These are phyloP conservation scores for Adela reaumurella DNA, from an alignment of 2,888 invertebrate genomes.

Conservation along the genomic window DNA sequence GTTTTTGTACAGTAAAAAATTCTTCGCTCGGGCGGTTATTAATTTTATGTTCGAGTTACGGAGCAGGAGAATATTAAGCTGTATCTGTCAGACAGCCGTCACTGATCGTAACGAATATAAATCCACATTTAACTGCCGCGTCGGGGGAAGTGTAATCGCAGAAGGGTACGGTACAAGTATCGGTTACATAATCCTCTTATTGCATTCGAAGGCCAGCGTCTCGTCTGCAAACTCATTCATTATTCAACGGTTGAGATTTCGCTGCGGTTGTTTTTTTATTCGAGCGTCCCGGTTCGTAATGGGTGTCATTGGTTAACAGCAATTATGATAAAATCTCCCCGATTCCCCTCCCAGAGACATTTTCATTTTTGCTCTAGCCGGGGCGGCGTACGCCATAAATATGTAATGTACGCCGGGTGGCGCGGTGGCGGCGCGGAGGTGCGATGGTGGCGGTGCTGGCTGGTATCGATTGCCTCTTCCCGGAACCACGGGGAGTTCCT, in stretches of 20 bases:
- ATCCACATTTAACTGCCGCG: background rate
- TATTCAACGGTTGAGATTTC: background rate
- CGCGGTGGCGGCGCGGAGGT: constrained; percentile 20
- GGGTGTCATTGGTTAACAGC: background rate
- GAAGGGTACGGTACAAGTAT: background rate
- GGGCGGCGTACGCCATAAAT: constrained; percentile 34
- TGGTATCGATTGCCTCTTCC: constrained; percentile 31
- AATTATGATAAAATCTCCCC: constrained; percentile 3
- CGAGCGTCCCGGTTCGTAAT: background rate
- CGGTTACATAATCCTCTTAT: background rate
- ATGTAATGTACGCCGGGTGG: constrained; percentile 22
- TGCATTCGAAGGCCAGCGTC: background rate
- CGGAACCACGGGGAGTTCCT: background rate
- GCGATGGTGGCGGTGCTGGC: too few species aligned
- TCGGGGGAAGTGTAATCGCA: background rate
- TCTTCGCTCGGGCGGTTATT: background rate
- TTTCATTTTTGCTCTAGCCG: constrained; percentile 26
- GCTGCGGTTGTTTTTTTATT: background rate
- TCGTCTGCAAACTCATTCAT: background rate
- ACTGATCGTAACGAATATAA: background rate
- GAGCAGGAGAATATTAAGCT: background rate
- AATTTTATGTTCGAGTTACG: background rate
- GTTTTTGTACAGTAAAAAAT: too few species aligned
- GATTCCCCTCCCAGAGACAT: background rate
- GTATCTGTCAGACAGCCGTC: background rate